Base-by-base conservation (phyloP, 2,888 invertebrate species). In the Pristionchus entomophagus region DNA sequence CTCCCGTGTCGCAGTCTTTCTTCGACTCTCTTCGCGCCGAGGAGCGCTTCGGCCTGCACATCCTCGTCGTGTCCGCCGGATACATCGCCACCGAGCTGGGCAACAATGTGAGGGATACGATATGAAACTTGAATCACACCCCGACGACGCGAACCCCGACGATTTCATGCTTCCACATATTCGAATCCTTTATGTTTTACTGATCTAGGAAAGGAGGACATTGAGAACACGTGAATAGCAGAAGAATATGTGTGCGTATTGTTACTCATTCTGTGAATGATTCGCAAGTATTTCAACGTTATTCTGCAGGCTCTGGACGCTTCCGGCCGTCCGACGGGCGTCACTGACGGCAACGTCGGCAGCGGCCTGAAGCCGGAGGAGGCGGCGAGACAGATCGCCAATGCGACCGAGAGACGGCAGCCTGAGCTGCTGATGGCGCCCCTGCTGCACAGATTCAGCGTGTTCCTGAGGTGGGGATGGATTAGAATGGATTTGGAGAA, bases 41-140 rank as follows among this genome's bases (percentile, higher is more conserved):
- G 95, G 95, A 97, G 89, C 94, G 95, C 65, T 95, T 95, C 86
- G 86, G 90, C 26, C 89, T 99, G 65, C 95, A 96, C 93, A 96
- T 99, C 6, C 96, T 96, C n/a, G 96, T 97, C n/a, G 95, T 97
- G 26, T 97, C 96, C 94, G 97, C 98, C 56, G 96, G 96, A 8
- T 99, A 98, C 94, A 96, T 99, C 86, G 95, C 96, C 91, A 99
- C 99, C 14, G 96, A 96, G 90, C 95, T 99, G 59, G 98, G 98
- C 73, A 56, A 51, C 17, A 73, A 85, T 26, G 85, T 85, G 32
- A 84, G 84, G 2, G 19, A 41, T 19, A 14, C 3, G 8, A 22
- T 32, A 51, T 81, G 1, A 22, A 10, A 38, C 35, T 38, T 38
- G 2, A 12, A 26, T 38, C n/a, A n/a, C n/a, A n/a, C n/a, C n/a